phyloP scores from a whole-genome alignment of 2,888 invertebrate species.

The Parascotia fuliginaria region DNA sequence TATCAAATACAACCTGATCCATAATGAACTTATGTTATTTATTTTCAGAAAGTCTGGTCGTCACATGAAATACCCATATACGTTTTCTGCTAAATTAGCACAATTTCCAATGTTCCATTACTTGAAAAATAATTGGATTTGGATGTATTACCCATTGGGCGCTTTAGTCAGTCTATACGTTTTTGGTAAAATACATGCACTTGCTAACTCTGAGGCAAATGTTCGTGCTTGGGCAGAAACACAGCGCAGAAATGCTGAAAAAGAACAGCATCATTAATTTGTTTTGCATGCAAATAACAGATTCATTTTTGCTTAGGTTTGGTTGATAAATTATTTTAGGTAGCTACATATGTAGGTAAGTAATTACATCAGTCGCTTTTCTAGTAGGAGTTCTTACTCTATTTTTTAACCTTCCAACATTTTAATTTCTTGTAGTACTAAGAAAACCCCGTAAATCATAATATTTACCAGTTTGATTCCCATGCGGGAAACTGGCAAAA shows the following conservation, averaged over 20 bases:
- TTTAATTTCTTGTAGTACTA: too few relatives aligned
- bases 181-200: constrained; percentile 88
- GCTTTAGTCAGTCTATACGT: constrained; percentile 85
- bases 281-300: too few relatives aligned
- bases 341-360: too few relatives aligned
- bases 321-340: too few relatives aligned
- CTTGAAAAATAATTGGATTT: constrained; percentile 89
- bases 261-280: constrained; percentile 59
- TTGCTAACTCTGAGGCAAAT: constrained; percentile 82
- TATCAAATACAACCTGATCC: not conserved
- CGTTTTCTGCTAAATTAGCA: constrained; percentile 90
- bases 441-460: too few relatives aligned
- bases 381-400: too few relatives aligned
- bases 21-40: not conserved
- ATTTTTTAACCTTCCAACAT: too few relatives aligned
- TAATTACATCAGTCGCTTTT: too few relatives aligned
- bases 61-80: constrained; percentile 95
- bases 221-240: constrained; percentile 68
- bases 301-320: too few relatives aligned
- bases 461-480: too few relatives aligned
- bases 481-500: too few relatives aligned
- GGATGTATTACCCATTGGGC: constrained; percentile 89
- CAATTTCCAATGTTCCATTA: constrained; percentile 93
- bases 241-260: constrained; percentile 68
- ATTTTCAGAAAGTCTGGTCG: constrained; percentile 66